Evolutionary conservation across 2,888 invertebrate species (phyloP).

Genomic region (Sinohyriopsis cumingii): DNA sequence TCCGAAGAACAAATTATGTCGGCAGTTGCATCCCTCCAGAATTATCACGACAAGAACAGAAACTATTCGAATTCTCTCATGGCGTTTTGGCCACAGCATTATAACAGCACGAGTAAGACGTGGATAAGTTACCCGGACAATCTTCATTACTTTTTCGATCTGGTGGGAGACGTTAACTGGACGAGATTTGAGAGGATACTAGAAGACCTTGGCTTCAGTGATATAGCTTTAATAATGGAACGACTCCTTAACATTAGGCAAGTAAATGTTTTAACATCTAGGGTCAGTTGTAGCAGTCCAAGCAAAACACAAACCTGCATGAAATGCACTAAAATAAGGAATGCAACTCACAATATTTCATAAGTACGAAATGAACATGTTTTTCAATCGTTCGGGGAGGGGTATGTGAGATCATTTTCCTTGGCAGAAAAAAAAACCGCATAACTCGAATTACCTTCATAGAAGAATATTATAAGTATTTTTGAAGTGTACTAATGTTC

Average conservation of each 20-base stretch:
- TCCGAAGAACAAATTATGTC: slow-evolving; percentile 9
- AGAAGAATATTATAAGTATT: no score
- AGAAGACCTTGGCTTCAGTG: slow-evolving; percentile 18
- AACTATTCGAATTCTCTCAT: slow-evolving; percentile 40
- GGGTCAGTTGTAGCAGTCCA: no score
- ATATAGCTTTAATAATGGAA: slow-evolving; percentile 28
- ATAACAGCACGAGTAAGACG: slow-evolving; percentile 21
- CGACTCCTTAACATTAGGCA: slow-evolving; percentile 18
- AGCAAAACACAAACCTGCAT: fast-evolving
- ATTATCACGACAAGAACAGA: slow-evolving; percentile 43
- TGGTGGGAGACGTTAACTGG: slow-evolving; percentile 19
- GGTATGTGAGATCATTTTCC: no score
- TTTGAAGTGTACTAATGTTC: no score
- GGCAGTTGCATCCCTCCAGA: slow-evolving; percentile 27
- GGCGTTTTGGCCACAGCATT: slow-evolving; percentile 54
- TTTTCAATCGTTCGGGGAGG: no score
- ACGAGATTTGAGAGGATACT: slow-evolving; percentile 23
- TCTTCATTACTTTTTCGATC: slow-evolving; percentile 11
- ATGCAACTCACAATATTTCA: no score
- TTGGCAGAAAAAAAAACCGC: no score
- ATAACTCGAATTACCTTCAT: no score
- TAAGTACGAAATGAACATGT: no score
- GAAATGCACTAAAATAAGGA: no score
- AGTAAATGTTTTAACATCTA: no score
- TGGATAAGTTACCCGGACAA: slow-evolving; percentile 31